Conservation (phyloP, 2,888 invertebrate species). For the Coecobrya sp. region DNA sequence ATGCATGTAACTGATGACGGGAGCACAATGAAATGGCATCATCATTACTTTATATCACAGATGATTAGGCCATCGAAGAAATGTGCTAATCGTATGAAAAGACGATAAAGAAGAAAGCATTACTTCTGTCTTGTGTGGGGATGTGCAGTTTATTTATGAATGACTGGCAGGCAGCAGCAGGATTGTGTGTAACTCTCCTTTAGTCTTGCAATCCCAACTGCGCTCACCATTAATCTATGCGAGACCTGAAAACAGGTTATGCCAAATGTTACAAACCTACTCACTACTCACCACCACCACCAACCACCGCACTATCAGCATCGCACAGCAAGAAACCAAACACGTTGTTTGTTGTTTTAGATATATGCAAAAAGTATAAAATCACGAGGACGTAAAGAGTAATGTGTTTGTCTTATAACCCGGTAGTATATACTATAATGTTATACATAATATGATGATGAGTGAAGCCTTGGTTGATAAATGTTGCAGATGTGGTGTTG, state of each 20-base stretch:
- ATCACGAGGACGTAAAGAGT: constrained; percentile 14
- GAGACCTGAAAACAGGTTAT: constrained; percentile 75
- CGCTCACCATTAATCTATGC: constrained; percentile 47
- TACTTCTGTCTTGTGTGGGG: background rate
- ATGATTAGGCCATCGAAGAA: constrained; percentile 59
- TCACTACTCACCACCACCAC: constrained; percentile 31
- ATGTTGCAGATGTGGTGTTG: constrained; percentile 22
- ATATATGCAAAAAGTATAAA: background rate
- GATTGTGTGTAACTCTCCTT: constrained; percentile 52
- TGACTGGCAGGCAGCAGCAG: constrained; percentile 51
- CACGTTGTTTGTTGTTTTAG: constrained; percentile 57
- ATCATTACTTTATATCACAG: constrained; percentile 71
- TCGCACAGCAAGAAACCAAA: constrained; percentile 62
- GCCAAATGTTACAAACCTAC: constrained; percentile 64
- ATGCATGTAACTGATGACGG: constrained; percentile 66
- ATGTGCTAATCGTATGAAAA: constrained; percentile 51
- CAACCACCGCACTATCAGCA: constrained; percentile 41
- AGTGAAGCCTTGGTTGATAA: background rate
- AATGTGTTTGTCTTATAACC: constrained; percentile 34
- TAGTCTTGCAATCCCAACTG: constrained; percentile 34
- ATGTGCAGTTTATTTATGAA: constrained; percentile 62
- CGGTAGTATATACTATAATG: constrained; percentile 2
- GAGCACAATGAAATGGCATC: constrained; percentile 71
- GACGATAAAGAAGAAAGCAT: constrained; percentile 42
- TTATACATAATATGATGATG: constrained; percentile 6